Percentiles rank a stretch among this genome's conserved stretches.
Evolutionary conservation across 2,113 vertebrate species (phyloP).

Genomic region (pig (Sus scrofa)): DNA sequence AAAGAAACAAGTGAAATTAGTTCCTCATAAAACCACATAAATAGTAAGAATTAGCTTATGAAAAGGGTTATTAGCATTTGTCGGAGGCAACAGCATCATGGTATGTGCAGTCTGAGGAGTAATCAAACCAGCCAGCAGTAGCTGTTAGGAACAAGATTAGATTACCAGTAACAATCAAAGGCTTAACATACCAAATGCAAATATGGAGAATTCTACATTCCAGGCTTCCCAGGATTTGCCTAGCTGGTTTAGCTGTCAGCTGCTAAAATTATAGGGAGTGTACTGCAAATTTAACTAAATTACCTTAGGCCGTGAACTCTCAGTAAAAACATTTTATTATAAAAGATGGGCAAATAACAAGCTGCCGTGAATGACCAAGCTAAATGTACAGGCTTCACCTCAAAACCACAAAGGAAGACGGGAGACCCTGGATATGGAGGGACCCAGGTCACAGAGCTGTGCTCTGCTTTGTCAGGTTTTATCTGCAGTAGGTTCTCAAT

Average conservation of each 20-base stretch:
- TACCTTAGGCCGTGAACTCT: not conserved
- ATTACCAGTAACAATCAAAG: not conserved
- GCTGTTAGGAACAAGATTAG: not conserved
- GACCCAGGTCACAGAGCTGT: accelerated
- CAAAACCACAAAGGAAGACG: not conserved
- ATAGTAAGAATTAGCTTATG: not conserved
- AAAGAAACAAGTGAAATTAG: not conserved
- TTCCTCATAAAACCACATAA: not conserved
- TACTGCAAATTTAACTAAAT: constrained; percentile 10
- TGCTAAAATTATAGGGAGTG: not conserved
- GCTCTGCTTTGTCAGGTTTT: not conserved
- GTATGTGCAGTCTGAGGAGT: not conserved
- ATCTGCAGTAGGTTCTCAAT: not conserved
- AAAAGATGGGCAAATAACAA: not conserved
- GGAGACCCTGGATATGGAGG: too few relatives aligned
- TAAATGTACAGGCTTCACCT: not conserved
- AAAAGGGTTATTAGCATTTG: not conserved
- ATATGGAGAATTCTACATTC: not conserved
- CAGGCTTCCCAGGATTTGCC: not conserved
- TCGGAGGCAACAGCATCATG: not conserved
- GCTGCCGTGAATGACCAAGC: not conserved
- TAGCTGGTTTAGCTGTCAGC: not conserved
- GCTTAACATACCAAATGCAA: not conserved
- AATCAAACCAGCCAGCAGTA: not conserved
- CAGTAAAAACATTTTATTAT: not conserved